phyloP scores from a whole-genome alignment of 2,888 invertebrate genomes.

The Sesia bembeciformis region DNA sequence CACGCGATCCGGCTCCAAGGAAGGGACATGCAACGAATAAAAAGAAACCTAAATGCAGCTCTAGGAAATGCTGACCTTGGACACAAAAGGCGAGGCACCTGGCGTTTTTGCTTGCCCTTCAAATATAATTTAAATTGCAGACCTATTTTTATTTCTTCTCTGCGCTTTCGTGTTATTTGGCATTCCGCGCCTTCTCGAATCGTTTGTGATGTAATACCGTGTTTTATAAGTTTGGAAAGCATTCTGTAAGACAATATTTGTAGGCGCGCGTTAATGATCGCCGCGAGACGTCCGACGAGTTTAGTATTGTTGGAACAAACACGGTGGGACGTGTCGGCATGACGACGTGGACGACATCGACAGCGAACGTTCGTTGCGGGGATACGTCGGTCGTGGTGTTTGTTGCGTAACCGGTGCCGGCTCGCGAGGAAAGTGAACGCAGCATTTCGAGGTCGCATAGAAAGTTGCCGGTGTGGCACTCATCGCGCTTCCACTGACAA shows the following conservation, averaged over 20 bases:
- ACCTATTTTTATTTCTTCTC: conserved; percentile 52
- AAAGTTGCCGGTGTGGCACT: conserved; percentile 43
- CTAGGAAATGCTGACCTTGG: conserved; percentile 72
- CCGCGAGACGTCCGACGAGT: conserved; percentile 25
- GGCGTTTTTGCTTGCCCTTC: conserved; percentile 70
- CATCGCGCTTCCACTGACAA: conserved; percentile 3
- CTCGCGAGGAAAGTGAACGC: conserved; percentile 71
- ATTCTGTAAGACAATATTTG: conserved; percentile 26
- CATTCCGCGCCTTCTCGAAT: conserved; percentile 7
- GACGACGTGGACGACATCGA: conserved; percentile 11
- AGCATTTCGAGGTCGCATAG: conserved; percentile 72
- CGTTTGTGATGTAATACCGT: conserved; percentile 31
- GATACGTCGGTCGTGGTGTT: conserved; percentile 59
- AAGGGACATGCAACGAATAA: conserved; percentile 69
- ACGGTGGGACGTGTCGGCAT: conserved; percentile 16
- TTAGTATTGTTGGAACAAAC: conserved; percentile 21
- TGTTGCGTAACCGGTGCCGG: conserved; percentile 69
- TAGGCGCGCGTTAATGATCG: conserved; percentile 19
- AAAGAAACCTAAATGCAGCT: conserved; percentile 71
- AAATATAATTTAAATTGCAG: conserved; percentile 45
- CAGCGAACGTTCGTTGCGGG: conserved; percentile 28
- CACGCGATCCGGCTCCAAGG: conserved; percentile 62
- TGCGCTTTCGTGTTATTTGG: conserved; percentile 6
- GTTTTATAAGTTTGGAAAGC: conserved; percentile 18
- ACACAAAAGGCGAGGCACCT: conserved; percentile 67